Evolutionary conservation across 2,113 vertebrate species (phyloP), one percentile per base, ranked within the genome.

Genomic region (Microtus ochrogaster): DNA sequence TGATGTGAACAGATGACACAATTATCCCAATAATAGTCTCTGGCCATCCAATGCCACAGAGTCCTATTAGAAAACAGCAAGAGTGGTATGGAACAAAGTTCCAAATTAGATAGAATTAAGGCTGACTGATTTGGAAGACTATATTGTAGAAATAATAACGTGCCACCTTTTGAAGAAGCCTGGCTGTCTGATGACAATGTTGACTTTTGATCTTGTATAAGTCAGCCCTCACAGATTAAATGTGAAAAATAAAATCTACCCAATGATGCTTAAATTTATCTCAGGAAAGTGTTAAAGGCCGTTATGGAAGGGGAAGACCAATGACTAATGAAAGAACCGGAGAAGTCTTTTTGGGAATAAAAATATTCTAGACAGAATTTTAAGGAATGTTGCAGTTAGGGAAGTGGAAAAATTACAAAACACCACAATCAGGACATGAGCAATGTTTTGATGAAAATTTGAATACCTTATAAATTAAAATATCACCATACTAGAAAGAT

Each of bases 391-490:
- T 28, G 7, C 9, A 41, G n/a, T 61, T 92, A 89, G 22, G 26
- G 90, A 92, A 10, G 55, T 4, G 78, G 68, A 94, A 86, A 83
- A 84, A 83, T 96, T 86, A 78, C 44, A 78, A 91, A 91, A 55
- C 97, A 72, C 68, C 87, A 26, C 65, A 89, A 90, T 26, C 86
- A 55, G 36, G n/a, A 73, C 47, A 85, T 55, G 65, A 97, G 89
- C n/a, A 89, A 87, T 55, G 65, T 89, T 95, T 90, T 89, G 90
- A 90, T 84, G 65, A 91, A 92, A 92, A 93, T 47, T 87, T 94
- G 39, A 90, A 83, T 91, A 70, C 14, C 49, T 87, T 94, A 41
- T 79, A 88, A 92, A 66, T 85, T 95, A 96, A 93, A 96, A 90
- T 70, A 58, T 58, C 58, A 58, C 58, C 58, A 58, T 58, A 58